Percentiles rank a stretch among this genome's conserved stretches.
phyloP scores from a whole-genome alignment of 2,797 vertebrate species.

The Paedocypris micromegethes region DNA sequence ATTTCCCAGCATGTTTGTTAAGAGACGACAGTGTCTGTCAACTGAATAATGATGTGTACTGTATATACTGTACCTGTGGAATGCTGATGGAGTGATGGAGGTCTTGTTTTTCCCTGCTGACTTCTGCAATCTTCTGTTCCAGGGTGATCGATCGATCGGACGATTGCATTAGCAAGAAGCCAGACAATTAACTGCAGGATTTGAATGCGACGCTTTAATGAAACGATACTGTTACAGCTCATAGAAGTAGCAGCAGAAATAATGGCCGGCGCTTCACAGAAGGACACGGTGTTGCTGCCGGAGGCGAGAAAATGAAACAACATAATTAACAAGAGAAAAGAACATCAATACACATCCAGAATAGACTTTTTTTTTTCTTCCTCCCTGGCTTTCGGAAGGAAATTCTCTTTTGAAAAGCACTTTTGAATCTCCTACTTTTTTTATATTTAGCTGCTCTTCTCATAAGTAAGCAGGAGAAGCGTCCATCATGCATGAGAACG shows the following conservation, averaged over 20 bases:
- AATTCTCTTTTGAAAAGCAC: no score
- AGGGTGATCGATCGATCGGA: conserved; percentile 53
- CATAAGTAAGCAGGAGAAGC: conserved; percentile 9
- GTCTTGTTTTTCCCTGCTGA: conserved; percentile 47
- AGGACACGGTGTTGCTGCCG: background rate
- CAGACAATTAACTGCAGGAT: conserved; percentile 22
- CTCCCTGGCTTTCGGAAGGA: background rate
- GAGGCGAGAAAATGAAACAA: conserved; percentile 11
- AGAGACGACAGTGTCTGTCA: no score
- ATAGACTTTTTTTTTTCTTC: background rate
- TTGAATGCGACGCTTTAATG: conserved; percentile 34
- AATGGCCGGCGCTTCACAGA: conserved; percentile 18
- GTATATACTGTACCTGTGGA: conserved; percentile 21
- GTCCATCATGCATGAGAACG: conserved; percentile 62
- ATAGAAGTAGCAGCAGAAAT: conserved; percentile 20
- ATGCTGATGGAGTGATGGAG: conserved; percentile 43
- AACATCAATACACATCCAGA: conserved; percentile 7
- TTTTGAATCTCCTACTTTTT: background rate
- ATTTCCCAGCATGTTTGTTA: conserved; percentile 8
- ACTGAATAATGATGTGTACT: no score
- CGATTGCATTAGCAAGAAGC: conserved; percentile 32
- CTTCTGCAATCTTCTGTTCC: conserved; percentile 51
- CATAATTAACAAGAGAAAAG: conserved; percentile 11
- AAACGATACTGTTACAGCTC: conserved; percentile 28
- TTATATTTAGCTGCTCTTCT: no score